These are phyloP conservation scores for Abscondita cerata DNA, from an alignment of 2,888 invertebrate species.

Conservation along the genomic window DNA sequence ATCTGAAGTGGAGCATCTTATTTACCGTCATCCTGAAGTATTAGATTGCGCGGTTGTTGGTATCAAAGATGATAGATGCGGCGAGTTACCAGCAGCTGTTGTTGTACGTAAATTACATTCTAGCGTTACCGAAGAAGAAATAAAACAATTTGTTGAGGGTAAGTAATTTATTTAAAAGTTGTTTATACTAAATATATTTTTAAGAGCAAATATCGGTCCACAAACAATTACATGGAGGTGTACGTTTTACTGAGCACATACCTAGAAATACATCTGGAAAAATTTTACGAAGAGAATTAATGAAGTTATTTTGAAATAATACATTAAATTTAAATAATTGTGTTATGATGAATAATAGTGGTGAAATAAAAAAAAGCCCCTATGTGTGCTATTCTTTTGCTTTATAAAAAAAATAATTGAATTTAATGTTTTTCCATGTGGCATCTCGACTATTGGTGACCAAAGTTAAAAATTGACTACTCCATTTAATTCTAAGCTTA, in stretches of 20 bases:
- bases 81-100: constrained; percentile 80
- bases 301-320: too few relatives aligned
- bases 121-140: constrained; percentile 58
- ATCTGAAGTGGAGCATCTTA: constrained; percentile 83
- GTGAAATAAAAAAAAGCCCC: too few relatives aligned
- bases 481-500: too few relatives aligned
- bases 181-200: not conserved
- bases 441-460: too few relatives aligned
- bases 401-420: too few relatives aligned
- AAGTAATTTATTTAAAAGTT: not conserved
- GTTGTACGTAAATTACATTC: constrained; percentile 69
- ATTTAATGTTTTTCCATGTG: too few relatives aligned
- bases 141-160: constrained; percentile 57
- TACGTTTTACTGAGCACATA: constrained; percentile 74
- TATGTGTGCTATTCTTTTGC: too few relatives aligned
- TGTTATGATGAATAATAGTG: too few relatives aligned
- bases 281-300: constrained; percentile 68
- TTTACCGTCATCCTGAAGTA: constrained; percentile 75
- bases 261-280: constrained; percentile 83
- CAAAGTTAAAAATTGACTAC: too few relatives aligned
- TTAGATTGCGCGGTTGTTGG: constrained; percentile 86
- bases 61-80: constrained; percentile 73
- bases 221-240: constrained; percentile 76
- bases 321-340: too few relatives aligned
- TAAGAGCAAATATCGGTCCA: constrained; percentile 69